Base-by-base conservation (phyloP, 2,113 vertebrate genomes). In the Nycticebus coucang region DNA sequence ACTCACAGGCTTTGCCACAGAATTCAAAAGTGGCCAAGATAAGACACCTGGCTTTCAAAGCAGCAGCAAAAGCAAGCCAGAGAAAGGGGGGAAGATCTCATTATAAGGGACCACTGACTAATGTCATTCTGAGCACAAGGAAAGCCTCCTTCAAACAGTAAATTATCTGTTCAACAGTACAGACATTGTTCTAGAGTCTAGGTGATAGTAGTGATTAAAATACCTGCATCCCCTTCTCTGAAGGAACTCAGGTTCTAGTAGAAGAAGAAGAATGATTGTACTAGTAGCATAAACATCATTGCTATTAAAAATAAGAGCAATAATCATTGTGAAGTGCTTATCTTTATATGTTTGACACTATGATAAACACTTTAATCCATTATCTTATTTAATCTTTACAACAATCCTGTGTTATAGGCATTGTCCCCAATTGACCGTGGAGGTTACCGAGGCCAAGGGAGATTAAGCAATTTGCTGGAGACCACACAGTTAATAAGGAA, bases 21-120 rank as follows among this genome's bases (percentile, higher is more conserved):
- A 59, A 68, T 10, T 5, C 17, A 82, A 59, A 57, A 37, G 7
- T 30, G 37, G 14, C 24, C 22, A 7, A 91, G 8, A 69, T 45
- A 19, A 68, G 30, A 55, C 26, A 77, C 13, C 2, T 74, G 24
- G 59, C 45, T 79, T 87, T 87, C 80, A 89, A 66, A 81, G 13
- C 75, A 87, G 60, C 33, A 92, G 37, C n/a, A 87, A 28, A 89
- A 82, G 45, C 14, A 84, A 96, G 71, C 13, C 82, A 95, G 33
- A 14, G 41, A 78, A 75, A 60, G 21, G 1, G 4, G 72, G 75
- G 50, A 24, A 19, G 24, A 22, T 74, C 41, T 59, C 59, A 26
- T 78, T 17, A 50, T 21, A 78, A 86, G 22, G 17, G 15, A 78
- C 57, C 15, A 15, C 10, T 88, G 68, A 55, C 15, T 35, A 9